These are phyloP conservation scores for Leucania comma DNA, from an alignment of 2,888 invertebrate genomes.

Conservation along the genomic window DNA sequence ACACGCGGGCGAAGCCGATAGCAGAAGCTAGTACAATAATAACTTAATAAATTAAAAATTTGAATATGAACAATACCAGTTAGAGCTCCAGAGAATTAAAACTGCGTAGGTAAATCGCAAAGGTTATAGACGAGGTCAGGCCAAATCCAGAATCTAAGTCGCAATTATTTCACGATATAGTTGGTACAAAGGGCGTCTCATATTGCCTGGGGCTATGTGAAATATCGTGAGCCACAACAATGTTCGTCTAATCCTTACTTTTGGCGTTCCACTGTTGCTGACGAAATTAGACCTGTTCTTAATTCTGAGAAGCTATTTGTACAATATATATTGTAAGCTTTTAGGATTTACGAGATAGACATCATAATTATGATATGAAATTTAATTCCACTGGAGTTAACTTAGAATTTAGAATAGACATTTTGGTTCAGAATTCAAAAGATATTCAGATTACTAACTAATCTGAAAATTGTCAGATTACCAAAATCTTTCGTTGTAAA, in stretches of 20 bases:
- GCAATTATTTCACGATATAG: conserved; percentile 48
- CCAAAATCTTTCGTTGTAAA: no score
- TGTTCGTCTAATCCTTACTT: conserved; percentile 41
- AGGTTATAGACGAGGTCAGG: conserved; percentile 2
- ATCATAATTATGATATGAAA: not conserved
- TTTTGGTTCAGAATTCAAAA: no score
- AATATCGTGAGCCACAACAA: conserved; percentile 46
- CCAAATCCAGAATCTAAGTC: conserved; percentile 29
- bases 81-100: not conserved
- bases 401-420: no score
- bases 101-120: not conserved
- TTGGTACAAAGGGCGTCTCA: conserved; percentile 39
- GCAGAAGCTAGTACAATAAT: no score
- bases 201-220: conserved; percentile 45
- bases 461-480: no score
- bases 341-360: not conserved
- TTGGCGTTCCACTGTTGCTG: conserved; percentile 20
- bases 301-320: conserved; percentile 7
- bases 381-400: not conserved
- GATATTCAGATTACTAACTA: no score
- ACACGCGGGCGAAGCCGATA: no score
- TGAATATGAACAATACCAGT: not conserved
- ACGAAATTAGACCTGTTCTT: conserved; percentile 21
- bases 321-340: not conserved
- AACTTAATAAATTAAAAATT: no score